Conservation (phyloP, 2,797 vertebrate species). For the Periophthalmus magnuspinnatus region DNA sequence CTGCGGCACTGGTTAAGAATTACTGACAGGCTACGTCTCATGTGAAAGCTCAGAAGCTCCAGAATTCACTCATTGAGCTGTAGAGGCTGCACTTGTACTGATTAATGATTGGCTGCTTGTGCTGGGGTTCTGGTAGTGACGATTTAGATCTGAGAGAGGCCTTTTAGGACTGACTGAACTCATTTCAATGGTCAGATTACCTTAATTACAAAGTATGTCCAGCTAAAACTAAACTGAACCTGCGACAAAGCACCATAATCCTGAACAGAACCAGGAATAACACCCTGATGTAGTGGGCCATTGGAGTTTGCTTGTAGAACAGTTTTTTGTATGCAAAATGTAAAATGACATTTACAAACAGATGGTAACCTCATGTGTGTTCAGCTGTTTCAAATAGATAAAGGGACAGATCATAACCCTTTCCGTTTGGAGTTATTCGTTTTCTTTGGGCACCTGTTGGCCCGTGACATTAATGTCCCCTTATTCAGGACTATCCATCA, state of each 20-base stretch:
- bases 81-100: too few relatives aligned
- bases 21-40: too few relatives aligned
- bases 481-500: neutral
- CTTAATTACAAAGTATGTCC: neutral
- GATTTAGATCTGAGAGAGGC: too few relatives aligned
- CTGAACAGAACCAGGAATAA: neutral
- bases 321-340: neutral
- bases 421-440: neutral
- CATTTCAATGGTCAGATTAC: neutral
- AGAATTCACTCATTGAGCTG: too few relatives aligned
- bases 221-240: neutral
- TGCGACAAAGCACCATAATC: neutral
- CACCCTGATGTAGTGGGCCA: neutral
- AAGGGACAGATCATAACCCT: neutral
- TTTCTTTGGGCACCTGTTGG: constrained; percentile 5
- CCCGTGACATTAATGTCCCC: neutral
- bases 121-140: too few relatives aligned
- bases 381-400: neutral
- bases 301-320: neutral
- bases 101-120: too few relatives aligned
- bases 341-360: neutral
- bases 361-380: neutral
- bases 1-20: neutral
- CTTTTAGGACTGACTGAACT: neutral
- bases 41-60: too few relatives aligned